These are phyloP conservation scores for Caenorhabditis japonica DNA, from an alignment of 2,888 invertebrate genomes.

Conservation along the genomic window DNA sequence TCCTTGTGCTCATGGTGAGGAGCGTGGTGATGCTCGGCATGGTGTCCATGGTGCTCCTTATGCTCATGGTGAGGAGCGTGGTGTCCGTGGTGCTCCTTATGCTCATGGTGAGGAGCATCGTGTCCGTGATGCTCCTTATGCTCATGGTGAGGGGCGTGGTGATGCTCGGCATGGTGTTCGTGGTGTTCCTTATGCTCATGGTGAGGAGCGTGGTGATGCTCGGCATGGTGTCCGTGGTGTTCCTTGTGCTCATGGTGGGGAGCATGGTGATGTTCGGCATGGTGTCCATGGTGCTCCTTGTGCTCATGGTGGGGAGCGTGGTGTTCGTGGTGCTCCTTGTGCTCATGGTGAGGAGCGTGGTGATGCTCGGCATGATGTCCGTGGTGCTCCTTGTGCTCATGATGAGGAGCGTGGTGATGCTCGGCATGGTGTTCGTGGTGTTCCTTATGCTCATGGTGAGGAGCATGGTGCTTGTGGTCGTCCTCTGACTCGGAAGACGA, in stretches of 20 bases:
- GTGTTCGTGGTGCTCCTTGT: too few species aligned
- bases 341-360: conserved; percentile 2
- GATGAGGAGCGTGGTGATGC: too few species aligned
- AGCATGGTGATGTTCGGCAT: too few species aligned
- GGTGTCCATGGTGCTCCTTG: too few species aligned
- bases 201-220: too few species aligned
- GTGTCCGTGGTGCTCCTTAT: conserved; percentile 15
- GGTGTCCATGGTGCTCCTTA: conserved; percentile 7
- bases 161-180: conserved; percentile 4
- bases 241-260: too few species aligned
- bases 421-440: too few species aligned
- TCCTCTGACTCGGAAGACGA: conserved; percentile 39
- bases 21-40: not conserved
- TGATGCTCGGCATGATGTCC: not conserved
- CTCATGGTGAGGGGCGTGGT: conserved; percentile 2
- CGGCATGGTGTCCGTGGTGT: too few species aligned
- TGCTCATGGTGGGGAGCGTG: too few species aligned
- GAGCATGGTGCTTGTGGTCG: not conserved
- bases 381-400: too few species aligned
- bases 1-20: conserved; percentile 23
- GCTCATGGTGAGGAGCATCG: not conserved
- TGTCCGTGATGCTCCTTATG: conserved; percentile 1
- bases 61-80: conserved; percentile 9
- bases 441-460: conserved; percentile 6
- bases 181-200: too few species aligned